Evolutionary conservation across 2,888 invertebrate species (phyloP).

Genomic region (Tenthredo mesomela): DNA sequence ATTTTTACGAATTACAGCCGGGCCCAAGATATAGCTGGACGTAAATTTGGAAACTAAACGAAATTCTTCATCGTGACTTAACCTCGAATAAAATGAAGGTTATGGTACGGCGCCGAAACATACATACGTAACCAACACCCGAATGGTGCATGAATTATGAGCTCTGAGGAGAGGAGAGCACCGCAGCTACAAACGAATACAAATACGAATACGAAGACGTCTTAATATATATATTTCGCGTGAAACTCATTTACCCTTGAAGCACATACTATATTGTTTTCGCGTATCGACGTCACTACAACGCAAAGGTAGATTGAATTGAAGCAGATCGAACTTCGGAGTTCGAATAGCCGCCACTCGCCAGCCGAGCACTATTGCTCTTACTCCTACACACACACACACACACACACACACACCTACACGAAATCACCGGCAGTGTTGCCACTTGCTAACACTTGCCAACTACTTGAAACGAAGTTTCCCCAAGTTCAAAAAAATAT

Average conservation of each 20-base stretch:
- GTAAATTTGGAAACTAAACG: not conserved
- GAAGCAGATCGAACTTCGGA: not conserved
- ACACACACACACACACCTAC: no score
- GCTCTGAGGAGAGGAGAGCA: not conserved
- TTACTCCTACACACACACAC: no score
- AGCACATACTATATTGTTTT: not conserved
- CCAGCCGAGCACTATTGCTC: not conserved
- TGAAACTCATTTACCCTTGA: not conserved
- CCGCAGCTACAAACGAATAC: not conserved
- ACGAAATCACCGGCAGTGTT: not conserved
- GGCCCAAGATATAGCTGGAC: not conserved
- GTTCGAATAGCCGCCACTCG: not conserved
- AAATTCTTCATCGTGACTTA: not conserved
- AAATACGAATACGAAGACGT: no score
- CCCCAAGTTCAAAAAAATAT: not conserved
- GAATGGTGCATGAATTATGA: not conserved
- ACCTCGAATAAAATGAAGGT: not conserved
- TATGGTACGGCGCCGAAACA: not conserved
- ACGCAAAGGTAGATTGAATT: not conserved
- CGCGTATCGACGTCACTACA: not conserved
- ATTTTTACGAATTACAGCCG: constrained; percentile 61
- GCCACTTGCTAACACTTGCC: no score
- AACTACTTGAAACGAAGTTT: not conserved
- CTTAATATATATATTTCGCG: not conserved
- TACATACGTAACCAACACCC: not conserved